A percentile compares a stretch with the other conserved stretches of the same genome.
Conservation (phyloP, 2,888 invertebrate species). For the Acrocyrtus sp. region DNA sequence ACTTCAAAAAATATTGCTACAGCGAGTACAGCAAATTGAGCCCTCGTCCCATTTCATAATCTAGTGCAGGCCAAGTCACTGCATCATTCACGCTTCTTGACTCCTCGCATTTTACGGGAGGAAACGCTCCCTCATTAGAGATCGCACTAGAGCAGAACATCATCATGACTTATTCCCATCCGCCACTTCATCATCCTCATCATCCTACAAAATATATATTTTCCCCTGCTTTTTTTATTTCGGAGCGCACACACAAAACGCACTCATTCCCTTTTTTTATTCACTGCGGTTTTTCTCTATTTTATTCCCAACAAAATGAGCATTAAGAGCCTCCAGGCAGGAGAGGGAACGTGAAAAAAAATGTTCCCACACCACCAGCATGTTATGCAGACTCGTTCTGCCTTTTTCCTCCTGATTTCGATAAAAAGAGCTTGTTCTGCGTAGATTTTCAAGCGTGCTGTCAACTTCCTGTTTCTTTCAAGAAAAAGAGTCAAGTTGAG, state of each 20-base stretch:
- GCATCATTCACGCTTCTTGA: constrained; percentile 18
- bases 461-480: not conserved
- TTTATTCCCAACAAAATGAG: constrained; percentile 7
- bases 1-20: not conserved
- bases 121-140: constrained; percentile 44
- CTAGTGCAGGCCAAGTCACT: not conserved
- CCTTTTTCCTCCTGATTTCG: too few species aligned
- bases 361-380: not conserved
- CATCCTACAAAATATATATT: too few species aligned
- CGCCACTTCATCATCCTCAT: constrained; percentile 6
- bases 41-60: not conserved
- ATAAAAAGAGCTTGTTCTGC: not conserved
- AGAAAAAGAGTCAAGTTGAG: not conserved
- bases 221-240: not conserved
- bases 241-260: not conserved
- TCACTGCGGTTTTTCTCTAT: too few species aligned
- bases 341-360: not conserved
- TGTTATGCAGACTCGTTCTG: too few species aligned
- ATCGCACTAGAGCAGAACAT: constrained; percentile 49
- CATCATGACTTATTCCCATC: not conserved
- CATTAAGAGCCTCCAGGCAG: not conserved
- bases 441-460: not conserved
- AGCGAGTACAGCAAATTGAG: not conserved
- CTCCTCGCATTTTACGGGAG: constrained; percentile 1
- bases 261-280: too few species aligned